phyloP scores from a whole-genome alignment of 2,888 invertebrate genomes.

The Oegoconia quadripuncta region DNA sequence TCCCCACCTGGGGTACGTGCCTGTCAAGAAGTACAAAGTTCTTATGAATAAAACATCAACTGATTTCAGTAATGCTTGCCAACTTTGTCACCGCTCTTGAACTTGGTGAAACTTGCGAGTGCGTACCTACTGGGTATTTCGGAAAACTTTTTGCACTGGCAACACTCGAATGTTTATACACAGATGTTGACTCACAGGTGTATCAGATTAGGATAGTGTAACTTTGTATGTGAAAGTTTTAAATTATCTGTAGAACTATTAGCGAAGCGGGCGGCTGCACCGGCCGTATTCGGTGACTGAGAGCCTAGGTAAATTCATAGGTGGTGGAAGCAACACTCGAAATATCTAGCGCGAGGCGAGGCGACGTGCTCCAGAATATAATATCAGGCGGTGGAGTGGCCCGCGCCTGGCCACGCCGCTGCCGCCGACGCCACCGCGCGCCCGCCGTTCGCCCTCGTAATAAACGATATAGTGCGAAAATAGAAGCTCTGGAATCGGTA shows the following conservation, averaged over 20 bases:
- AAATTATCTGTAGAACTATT: conserved; percentile 22
- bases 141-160: conserved; percentile 6
- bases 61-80: conserved; percentile 17
- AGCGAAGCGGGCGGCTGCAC: conserved; percentile 66
- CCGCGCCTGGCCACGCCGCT: conserved; percentile 46
- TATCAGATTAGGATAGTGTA: background rate
- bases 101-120: conserved; percentile 11
- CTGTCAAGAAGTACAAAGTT: conserved; percentile 7
- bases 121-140: background rate
- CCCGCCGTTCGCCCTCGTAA: conserved; percentile 52
- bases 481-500: conserved; percentile 62
- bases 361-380: conserved; percentile 78
- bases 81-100: conserved; percentile 18
- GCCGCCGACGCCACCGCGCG: conserved; percentile 19
- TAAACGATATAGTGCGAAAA: conserved; percentile 73
- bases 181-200: conserved; percentile 1
- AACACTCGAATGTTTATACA: conserved; percentile 11
- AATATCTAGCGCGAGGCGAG: conserved; percentile 75
- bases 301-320: conserved; percentile 73
- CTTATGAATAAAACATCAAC: conserved; percentile 18
- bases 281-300: conserved; percentile 64
- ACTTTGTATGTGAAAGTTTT: background rate
- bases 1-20: background rate
- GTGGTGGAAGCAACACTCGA: conserved; percentile 75
- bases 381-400: conserved; percentile 73